phyloP scores from a whole-genome alignment of 1,140 invertebrate genomes.

The Varroa destructor region DNA sequence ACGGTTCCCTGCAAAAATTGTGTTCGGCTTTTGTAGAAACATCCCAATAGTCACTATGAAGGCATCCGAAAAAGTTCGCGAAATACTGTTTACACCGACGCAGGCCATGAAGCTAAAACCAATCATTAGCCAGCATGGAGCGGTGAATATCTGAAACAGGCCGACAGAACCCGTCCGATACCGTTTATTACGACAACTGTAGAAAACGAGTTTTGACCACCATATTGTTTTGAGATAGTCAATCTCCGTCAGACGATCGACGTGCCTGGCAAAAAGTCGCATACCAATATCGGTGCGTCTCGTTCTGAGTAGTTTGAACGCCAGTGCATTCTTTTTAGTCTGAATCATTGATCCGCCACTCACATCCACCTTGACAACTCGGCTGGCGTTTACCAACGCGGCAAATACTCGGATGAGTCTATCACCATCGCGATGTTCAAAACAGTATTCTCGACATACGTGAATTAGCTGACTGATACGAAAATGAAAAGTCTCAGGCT shows the following conservation, averaged over 20 bases:
- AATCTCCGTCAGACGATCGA: slow-evolving; percentile 11
- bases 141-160: neutral
- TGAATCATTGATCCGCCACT: neutral
- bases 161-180: slow-evolving; percentile 1
- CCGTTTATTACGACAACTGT: neutral
- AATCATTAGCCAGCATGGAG: neutral
- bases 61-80: neutral
- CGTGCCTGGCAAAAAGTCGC: neutral
- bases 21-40: slow-evolving; percentile 9
- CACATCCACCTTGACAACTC: no score
- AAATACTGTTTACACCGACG: neutral
- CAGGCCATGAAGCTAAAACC: slow-evolving; percentile 3
- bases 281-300: slow-evolving; percentile 3
- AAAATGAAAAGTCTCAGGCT: neutral
- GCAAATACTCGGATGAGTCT: neutral
- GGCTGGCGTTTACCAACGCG: no score
- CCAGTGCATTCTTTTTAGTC: neutral
- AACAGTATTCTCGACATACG: neutral
- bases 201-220: slow-evolving; percentile 4
- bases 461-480: neutral
- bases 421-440: neutral
- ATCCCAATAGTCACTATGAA: neutral
- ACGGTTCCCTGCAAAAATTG: neutral
- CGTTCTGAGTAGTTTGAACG: slow-evolving; percentile 3
- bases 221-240: slow-evolving; percentile 10